Base-by-base conservation (phyloP, 2,888 invertebrate species). In the Heteropelma amictum region DNA sequence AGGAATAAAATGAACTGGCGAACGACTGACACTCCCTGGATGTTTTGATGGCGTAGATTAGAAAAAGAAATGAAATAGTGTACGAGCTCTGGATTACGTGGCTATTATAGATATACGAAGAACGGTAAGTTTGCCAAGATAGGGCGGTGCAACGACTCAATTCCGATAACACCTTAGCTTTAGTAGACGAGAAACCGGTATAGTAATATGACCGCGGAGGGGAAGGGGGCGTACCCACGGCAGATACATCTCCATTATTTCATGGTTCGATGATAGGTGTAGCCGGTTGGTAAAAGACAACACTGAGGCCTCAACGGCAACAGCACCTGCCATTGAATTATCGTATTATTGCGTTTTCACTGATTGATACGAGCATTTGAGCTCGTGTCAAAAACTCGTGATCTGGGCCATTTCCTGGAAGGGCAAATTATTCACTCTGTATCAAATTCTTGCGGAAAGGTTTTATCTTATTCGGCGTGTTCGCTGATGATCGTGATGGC, bases 231-330 rank as follows among this genome's bases (percentile, higher is more conserved):
- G 82, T 76, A 76, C 72, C 77, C 78, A 72, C 72, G 23, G 56
- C 71, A 75, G 77, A 78, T 81, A 81, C 72, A 80, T 83, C 80
- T 80, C 80, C 78, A 82, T 83, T 83, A 84, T 77, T 67, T 28
- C 54, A 63, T 42, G 64, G 67, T 60, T 71, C 47, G 70, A 17
- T 63, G 75, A 58, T 69, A 51, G 53, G 45, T 40, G 49, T 40
- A 54, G 69, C 35, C 40, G n/a, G 38, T 71, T 40, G 58, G 51
- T 45, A 40, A 68, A 51, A 49, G 56, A 68, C 58, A 68, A 26
- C 49, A 42, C 40, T 70, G 42, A 30, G 49, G 40, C 47, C 19
- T 53, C 58, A 19, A 47, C 54, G 38, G 56, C 28, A 35, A 54
- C 30, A 28, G 45, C 65, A 77, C 76, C 76, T 73, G 72, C 70